Base-by-base conservation (phyloP, 2,888 invertebrate genomes). In the Xanthorhoe designata region DNA sequence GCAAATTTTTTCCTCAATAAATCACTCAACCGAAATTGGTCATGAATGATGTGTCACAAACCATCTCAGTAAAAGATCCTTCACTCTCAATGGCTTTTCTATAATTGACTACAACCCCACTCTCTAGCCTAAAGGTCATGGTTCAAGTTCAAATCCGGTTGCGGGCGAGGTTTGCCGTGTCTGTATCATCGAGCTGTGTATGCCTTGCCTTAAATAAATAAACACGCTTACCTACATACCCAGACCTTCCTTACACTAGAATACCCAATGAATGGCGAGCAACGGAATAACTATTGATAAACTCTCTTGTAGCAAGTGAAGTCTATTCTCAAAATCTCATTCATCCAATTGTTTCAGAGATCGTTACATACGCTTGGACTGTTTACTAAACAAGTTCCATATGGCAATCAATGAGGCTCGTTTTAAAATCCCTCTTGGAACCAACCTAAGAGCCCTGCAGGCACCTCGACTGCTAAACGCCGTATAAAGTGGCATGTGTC, bases 401-500 rank as follows among this genome's bases (percentile, higher is more conserved):
- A 24, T 5, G 42, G 8, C 8, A 35, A 38, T 59, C 51, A 7
- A 51, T 51, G 38, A 24, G n/a, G 17, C 2, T 53, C 24, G 10
- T 29, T 15, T 0, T 52, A 8, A 45, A 53, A 24, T n/a, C n/a
- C 54, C 17, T 7, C 35, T 19, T 49, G 54, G 47, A 35, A 61
- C 35, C 47, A 71, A 54, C 65, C 61, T 69, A 71, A 77, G 70
- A 72, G 68, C 74, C 73, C 71, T 70, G 47, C 9, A 73, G 78
- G 75, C 74, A 73, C 73, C 69, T 71, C 71, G 76, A 61, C 73
- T 68, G 68, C 75, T 77, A 80, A 79, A 75, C 71, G 71, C 61
- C 58, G 72, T 73, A 72, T 75, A 76, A 80, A 84, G 81, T 83
- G 83, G 78, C 81, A 77, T 75, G 72, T 77, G 78, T 78, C 78